Conservation (phyloP, 1,140 invertebrate genomes). For the Rhynchophorus ferrugineus region DNA sequence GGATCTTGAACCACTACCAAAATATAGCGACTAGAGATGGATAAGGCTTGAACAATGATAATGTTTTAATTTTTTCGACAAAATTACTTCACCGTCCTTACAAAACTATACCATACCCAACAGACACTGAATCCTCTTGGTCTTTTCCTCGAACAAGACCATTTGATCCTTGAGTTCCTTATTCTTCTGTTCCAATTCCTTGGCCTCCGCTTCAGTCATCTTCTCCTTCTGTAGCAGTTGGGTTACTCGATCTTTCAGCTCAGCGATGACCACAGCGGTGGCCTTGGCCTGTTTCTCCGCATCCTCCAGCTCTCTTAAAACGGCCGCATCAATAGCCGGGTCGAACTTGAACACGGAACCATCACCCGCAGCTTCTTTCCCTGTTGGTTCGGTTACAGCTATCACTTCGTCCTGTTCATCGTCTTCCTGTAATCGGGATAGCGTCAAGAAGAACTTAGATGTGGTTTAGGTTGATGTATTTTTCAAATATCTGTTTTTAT, state of each 20-base stretch:
- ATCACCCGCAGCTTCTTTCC: slow-evolving; percentile 9
- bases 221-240: slow-evolving; percentile 30
- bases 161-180: slow-evolving; percentile 34
- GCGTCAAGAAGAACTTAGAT: too few species aligned
- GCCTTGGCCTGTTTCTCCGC: slow-evolving; percentile 36
- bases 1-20: too few species aligned
- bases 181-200: slow-evolving; percentile 37
- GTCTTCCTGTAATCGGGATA: slow-evolving; percentile 2
- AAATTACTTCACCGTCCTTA: too few species aligned
- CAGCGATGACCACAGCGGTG: slow-evolving; percentile 33
- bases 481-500: too few species aligned
- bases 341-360: slow-evolving; percentile 24
- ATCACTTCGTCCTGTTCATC: not conserved
- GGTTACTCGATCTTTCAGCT: slow-evolving; percentile 33
- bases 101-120: slow-evolving; percentile 18
- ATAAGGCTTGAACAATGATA: too few species aligned
- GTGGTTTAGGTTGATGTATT: too few species aligned
- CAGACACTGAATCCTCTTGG: slow-evolving; percentile 34
- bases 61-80: too few species aligned
- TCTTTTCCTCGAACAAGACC: slow-evolving; percentile 37
- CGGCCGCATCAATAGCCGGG: slow-evolving; percentile 25
- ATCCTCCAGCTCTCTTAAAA: slow-evolving; percentile 37
- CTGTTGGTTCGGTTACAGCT: not conserved
- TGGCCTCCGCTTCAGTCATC: slow-evolving; percentile 30
- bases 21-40: too few species aligned